Percentiles rank a stretch among this genome's conserved stretches.
phyloP scores from a whole-genome alignment of 2,113 vertebrate species.

The Zapus hudsonius region DNA sequence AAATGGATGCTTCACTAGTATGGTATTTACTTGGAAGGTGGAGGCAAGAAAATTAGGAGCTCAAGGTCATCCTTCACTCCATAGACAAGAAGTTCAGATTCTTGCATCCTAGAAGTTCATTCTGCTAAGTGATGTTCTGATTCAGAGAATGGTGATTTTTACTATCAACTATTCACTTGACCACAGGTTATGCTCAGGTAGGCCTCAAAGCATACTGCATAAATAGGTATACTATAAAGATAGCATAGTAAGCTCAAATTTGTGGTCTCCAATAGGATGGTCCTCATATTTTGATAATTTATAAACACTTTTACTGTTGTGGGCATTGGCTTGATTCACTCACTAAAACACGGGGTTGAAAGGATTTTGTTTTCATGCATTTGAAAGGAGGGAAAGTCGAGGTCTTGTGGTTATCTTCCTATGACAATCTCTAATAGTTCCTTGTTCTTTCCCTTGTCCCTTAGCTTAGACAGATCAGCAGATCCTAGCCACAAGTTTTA shows the following conservation, averaged over 20 bases:
- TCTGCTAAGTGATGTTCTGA: neutral
- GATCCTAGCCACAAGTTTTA: neutral
- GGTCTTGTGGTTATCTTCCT: neutral
- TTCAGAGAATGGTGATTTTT: conserved; percentile 5
- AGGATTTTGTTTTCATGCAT: neutral
- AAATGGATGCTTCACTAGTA: no score
- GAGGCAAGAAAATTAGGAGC: neutral
- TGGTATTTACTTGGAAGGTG: no score
- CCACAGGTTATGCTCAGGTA: neutral
- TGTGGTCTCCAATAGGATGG: neutral
- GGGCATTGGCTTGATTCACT: neutral
- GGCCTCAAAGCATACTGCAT: neutral
- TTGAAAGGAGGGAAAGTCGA: neutral
- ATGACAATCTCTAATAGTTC: no score
- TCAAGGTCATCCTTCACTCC: neutral
- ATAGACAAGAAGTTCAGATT: neutral
- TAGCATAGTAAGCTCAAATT: neutral
- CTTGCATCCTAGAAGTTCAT: neutral
- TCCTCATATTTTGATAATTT: neutral
- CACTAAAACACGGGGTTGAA: neutral
- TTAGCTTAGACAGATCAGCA: neutral
- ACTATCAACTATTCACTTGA: neutral
- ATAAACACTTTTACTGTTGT: neutral
- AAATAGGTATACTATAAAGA: neutral
- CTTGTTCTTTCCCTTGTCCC: neutral